Base-by-base conservation (phyloP, 2,797 vertebrate genomes). In the Danio aesculapii region DNA sequence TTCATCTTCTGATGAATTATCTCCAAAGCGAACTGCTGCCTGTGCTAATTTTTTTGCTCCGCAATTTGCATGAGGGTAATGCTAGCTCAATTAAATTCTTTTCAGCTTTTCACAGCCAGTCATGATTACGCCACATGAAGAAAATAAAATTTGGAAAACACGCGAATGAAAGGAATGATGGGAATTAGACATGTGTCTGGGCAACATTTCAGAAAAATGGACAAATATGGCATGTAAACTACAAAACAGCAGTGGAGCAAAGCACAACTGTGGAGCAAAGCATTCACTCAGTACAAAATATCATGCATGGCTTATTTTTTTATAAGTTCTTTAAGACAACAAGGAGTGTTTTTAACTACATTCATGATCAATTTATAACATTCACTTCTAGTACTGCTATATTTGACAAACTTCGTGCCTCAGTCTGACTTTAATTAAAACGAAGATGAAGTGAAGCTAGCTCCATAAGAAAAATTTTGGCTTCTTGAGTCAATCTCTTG, bases 1-100 rank as follows among this genome's bases (percentile, higher is more conserved):
- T 88, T 86, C 79, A 85, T 85, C 85, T 87, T 87, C 83, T 81
- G 80, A 81, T 84, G 77, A 85, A 85, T 88, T 87, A 87, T 87
- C 84, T 85, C 69, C 69, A 78, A 87, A 86, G 81, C 70, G 66
- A 75, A 83, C 77, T 78, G 79, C 74, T 82, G 81, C 73, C 81
- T 75, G 81, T 39, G 79, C 81, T 84, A 81, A 82, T 83, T 85
- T 84, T 70, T 66, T 69, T 57, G 59, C 76, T 19, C 43, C 16
- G 63, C 73, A 75, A 74, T 87, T 87, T 87, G 71, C 75, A 74
- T 43, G 30, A 72, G 67, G 74, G 81, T 79, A 86, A 77, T 71
- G 68, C 72, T 81, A 79, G 77, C 67, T 69, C 80, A 86, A 84
- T 88, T 85, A 84, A 85, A 84, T 78, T 78, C 69, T 67, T 85